Base-by-base conservation (phyloP, 2,113 vertebrate genomes). In the Plecotus auritus region DNA sequence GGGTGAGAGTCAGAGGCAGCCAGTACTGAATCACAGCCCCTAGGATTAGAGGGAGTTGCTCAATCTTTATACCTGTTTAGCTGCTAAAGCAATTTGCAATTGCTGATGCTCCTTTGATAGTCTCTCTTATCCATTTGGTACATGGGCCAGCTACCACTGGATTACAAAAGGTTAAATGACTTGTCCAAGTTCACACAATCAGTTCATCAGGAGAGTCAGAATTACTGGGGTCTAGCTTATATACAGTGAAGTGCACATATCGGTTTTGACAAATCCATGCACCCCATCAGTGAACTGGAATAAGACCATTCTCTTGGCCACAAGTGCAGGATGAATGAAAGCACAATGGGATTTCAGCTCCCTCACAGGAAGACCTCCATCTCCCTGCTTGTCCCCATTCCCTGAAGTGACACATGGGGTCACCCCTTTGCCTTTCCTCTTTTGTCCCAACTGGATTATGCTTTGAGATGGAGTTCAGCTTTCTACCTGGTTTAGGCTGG, bases 81-180 rank as follows among this genome's bases (percentile, higher is more conserved):
- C 85, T 88, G 77, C 85, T 56, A 73, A 72, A 90, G 37, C 70
- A 77, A 51, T 92, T 97, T 95, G 47, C 49, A 54, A 14, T 83
- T 85, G 20, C 70, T 22, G 66, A 87, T 87, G 72, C 73, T 88
- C 59, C 74, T 95, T 89, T 86, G 85, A 84, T 66, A 84, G 49
- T 76, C 42, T 90, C 67, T 91, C 84, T 81, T 47, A 59, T 30
- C 42, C 17, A 2, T 23, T 59, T 85, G 85, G n/a, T 77, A 61
- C 3, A 11, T 37, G 45, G 54, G 47, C 30, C 74, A 32, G 73
- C 45, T 59, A 9, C 74, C 28, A 9, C 26, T 37, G 69, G 56
- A n/a, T 26, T 59, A 54, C 32, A 73, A 18, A 76, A 59, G 26
- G 28, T 59, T 69, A 88, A 40, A 37, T 47, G 73, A 84, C 16